phyloP scores from a whole-genome alignment of 1,140 invertebrate genomes.

The Olivierus martensii region DNA sequence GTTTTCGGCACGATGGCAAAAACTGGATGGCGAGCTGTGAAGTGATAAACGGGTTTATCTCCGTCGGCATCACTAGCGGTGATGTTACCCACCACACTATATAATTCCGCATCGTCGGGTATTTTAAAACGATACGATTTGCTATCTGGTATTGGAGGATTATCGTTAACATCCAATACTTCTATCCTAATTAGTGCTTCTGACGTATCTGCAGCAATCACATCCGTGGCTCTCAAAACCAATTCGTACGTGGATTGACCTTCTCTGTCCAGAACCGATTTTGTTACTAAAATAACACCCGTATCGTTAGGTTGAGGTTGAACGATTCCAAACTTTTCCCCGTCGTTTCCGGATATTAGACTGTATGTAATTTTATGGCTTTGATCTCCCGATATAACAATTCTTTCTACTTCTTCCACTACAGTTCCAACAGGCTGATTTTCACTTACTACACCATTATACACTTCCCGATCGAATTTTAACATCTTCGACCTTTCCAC shows the following conservation, averaged over 20 bases:
- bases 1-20: conserved; percentile 82
- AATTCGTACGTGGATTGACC: conserved; percentile 47
- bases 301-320: conserved; percentile 40
- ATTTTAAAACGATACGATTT: conserved; percentile 62
- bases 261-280: conserved; percentile 56
- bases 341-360: conserved; percentile 1
- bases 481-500: conserved; percentile 64
- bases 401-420: conserved; percentile 41
- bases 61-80: conserved; percentile 69
- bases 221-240: conserved; percentile 56
- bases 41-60: conserved; percentile 68
- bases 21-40: conserved; percentile 57
- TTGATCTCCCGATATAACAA: background rate
- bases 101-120: conserved; percentile 42
- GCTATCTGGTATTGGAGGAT: conserved; percentile 64
- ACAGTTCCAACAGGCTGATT: conserved; percentile 51
- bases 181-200: conserved; percentile 42
- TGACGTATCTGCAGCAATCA: conserved; percentile 49
- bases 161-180: conserved; percentile 78
- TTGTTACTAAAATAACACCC: conserved; percentile 46
- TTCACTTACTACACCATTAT: conserved; percentile 55
- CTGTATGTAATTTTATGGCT: conserved; percentile 2
- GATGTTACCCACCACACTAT: conserved; percentile 62
- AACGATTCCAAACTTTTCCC: background rate
- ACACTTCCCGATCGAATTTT: conserved; percentile 49